Base-by-base conservation (phyloP, 2,888 invertebrate genomes). In the Oxycera nigricornis region DNA sequence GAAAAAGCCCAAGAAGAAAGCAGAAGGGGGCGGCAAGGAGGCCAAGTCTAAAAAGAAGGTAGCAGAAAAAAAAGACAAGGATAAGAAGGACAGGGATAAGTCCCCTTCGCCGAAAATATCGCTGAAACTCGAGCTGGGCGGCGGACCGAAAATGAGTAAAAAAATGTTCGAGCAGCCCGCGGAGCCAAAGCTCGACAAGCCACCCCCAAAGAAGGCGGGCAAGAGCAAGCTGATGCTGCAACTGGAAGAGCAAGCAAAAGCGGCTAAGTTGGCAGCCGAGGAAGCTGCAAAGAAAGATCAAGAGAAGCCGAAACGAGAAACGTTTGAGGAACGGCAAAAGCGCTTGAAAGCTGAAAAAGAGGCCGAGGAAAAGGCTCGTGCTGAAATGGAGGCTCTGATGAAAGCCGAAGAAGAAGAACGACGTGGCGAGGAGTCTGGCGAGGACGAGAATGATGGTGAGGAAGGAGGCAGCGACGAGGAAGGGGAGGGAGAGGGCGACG, bases 181-280 rank as follows among this genome's bases (percentile, higher is more conserved):
- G 7, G 30, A 65, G 14, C 72, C 77, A 62, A 80, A 79, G 24
- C n/a, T n/a, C n/a, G 82, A 83, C 3, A 83, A 83, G 73, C 83
- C 85, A 35, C 84, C 85, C 50, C 83, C 85, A 73, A 83, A 84
- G 76, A 76, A 80, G 76, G 77, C 76, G 11, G n/a, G n/a, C n/a
- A 84, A 84, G 78, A 83, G 84, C 76, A 84, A 84, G 79, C 77
- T 83, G 70, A 83, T 82, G 30, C 76, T 84, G 55, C 82, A 85
- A 80, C 81, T 84, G 81, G 84, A 86, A 74, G 83, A 85, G 73
- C 83, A 85, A 75, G 83, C 84, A n/a, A 82, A 78, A 61, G 84
- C 82, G 0, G 85, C 84, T 0, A 83, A 83, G 20, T 82, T 82
- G 74, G 82, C 83, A 31, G 83, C 82, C 30, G 82, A 83, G 73